Conservation (phyloP, 2,888 invertebrate genomes). For the Drosophila subquinaria region DNA sequence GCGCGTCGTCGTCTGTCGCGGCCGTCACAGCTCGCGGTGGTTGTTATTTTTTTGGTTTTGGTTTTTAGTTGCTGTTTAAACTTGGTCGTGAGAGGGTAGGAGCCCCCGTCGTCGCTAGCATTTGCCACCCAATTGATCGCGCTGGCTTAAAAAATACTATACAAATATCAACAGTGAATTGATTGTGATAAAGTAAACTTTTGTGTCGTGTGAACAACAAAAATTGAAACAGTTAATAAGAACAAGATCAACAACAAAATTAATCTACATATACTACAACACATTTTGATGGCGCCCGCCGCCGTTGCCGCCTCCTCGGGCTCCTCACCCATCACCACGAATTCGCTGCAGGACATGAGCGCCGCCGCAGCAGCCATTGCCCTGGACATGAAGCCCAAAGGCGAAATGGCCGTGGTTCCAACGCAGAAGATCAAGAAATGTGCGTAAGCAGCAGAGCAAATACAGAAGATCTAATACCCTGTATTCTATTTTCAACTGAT, state of each 20-base stretch:
- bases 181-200: conserved; percentile 33
- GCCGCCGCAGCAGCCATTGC: conserved; percentile 82
- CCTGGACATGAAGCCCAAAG: conserved; percentile 79
- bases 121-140: conserved; percentile 58
- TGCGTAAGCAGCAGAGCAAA: conserved; percentile 44
- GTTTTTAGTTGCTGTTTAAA: conserved; percentile 85
- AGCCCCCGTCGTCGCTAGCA: conserved; percentile 55
- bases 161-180: conserved; percentile 36
- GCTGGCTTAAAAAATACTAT: conserved; percentile 24
- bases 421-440: conserved; percentile 78
- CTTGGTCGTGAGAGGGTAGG: conserved; percentile 85
- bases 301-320: conserved; percentile 60
- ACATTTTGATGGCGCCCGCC: conserved; percentile 69
- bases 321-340: conserved; percentile 67
- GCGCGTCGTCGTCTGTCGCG: conserved; percentile 61
- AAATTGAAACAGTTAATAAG: conserved; percentile 21
- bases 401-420: conserved; percentile 52
- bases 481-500: neutral
- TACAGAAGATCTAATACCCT: neutral
- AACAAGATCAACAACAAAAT: conserved; percentile 44
- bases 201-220: conserved; percentile 47
- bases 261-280: conserved; percentile 46
- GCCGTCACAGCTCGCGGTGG: conserved; percentile 74
- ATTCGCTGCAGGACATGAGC: conserved; percentile 77
- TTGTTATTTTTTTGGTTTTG: conserved; percentile 82